Evolutionary conservation across 2,797 vertebrate genomes (phyloP).

Genomic region (Salmo trutta): DNA sequence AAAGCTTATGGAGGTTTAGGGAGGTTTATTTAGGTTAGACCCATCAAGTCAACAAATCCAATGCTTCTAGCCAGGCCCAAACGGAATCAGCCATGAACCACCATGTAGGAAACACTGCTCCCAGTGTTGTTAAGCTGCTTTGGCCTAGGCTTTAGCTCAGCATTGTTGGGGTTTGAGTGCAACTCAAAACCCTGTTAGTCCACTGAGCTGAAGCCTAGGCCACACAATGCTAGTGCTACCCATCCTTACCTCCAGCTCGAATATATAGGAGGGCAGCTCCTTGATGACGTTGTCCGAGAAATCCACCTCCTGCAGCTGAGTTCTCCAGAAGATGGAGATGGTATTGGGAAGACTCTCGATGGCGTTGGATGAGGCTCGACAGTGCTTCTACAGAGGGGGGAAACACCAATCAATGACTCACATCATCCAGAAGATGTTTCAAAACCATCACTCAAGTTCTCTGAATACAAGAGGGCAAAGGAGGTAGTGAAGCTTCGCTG

Average conservation of each 20-base stretch:
- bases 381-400: slow-evolving; percentile 77
- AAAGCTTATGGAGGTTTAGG: no score
- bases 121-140: no score
- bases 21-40: no score
- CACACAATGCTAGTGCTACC: not conserved
- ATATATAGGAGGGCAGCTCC: slow-evolving; percentile 86
- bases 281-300: slow-evolving; percentile 88
- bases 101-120: no score
- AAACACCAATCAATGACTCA: not conserved
- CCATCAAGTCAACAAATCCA: not conserved
- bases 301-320: slow-evolving; percentile 87
- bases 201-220: not conserved
- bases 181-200: not conserved
- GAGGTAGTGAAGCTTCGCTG: not conserved
- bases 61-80: no score
- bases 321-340: slow-evolving; percentile 90
- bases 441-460: not conserved
- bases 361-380: slow-evolving; percentile 82
- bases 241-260: slow-evolving; percentile 88
- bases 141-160: no score
- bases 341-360: slow-evolving; percentile 83
- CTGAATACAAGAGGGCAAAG: not conserved
- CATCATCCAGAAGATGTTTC: not conserved
- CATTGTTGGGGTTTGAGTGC: not conserved
- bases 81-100: no score